Evolutionary conservation across 2,888 invertebrate genomes (phyloP), one percentile per base, ranked within the genome.

Genomic region (Baccha elongata): DNA sequence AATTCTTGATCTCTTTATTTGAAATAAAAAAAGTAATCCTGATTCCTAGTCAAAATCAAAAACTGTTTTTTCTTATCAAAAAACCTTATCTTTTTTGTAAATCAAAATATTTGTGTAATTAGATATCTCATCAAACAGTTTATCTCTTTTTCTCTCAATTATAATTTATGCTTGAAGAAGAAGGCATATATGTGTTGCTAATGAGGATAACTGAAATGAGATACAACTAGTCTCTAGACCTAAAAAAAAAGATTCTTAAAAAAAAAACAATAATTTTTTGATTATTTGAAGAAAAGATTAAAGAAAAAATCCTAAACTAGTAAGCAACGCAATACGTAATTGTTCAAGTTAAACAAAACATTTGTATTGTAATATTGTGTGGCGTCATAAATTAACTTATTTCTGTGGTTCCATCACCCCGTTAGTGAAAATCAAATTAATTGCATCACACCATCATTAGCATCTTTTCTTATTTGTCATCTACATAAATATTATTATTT

Each of bases 361-460:
- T n/a, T n/a, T n/a, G n/a, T n/a, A n/a, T n/a, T n/a, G n/a, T n/a
- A n/a, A n/a, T 35, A 0, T 8, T 3, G 35, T 11, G 21, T 55
- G 53, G 53, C n/a, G 37, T 37, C 53, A 55, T 23, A 48, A 21
- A 21, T 37, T 23, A n/a, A 55, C 35, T 11, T 35, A 37, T 55
- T 37, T 37, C 17, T 37, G 2, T 13, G 15, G 55, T 35, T 4
- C 32, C 32, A 32, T 37, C 35, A 13, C 7, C 29, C 26, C 35
- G 73, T 50, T 17, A 50, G 3, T 37, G 50, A 80, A 80, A 74
- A 74, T 80, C 69, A 80, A n/a, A 81, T 71, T 81, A 80, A 75
- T 80, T 80, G 80, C 75, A 80, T 80, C 75, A 80, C 40, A 65
- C 52, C 32, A 13, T 48, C 17, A n/a, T 55, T 32, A 75, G 17